Percentiles rank a stretch among this genome's conserved stretches.
Evolutionary conservation across 2,797 vertebrate genomes (phyloP).

Genomic region (Phoebastria nigripes): DNA sequence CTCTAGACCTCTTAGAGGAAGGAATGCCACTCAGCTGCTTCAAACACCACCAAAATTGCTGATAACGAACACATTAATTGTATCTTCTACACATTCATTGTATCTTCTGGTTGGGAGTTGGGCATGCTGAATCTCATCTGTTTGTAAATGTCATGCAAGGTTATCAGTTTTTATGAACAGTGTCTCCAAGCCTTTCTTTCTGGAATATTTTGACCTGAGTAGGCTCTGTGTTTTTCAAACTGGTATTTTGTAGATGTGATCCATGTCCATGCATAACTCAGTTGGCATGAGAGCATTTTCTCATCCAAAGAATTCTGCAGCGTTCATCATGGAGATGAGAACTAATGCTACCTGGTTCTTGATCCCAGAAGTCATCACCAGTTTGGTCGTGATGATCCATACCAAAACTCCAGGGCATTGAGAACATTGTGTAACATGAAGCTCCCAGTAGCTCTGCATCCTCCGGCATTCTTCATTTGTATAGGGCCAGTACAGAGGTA

Average conservation of each 20-base stretch:
- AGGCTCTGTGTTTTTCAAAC: neutral
- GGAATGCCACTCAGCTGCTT: neutral
- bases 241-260: neutral
- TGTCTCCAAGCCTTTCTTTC: neutral
- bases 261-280: neutral
- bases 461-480: neutral
- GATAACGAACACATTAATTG: neutral
- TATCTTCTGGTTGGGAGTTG: neutral
- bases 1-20: neutral
- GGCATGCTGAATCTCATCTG: neutral
- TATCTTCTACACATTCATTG: neutral
- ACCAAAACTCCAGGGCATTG: neutral
- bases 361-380: neutral
- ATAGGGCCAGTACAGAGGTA: neutral
- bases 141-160: neutral
- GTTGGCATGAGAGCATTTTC: neutral
- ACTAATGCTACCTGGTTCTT: neutral
- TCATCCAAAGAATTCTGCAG: neutral
- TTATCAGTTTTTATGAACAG: neutral
- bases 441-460: neutral
- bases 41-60: neutral
- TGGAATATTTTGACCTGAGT: neutral
- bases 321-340: neutral
- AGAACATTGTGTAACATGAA: neutral
- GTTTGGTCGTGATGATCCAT: neutral